Evolutionary conservation across 2,888 invertebrate genomes (phyloP).

Genomic region (Pardosa pseudoannulata): DNA sequence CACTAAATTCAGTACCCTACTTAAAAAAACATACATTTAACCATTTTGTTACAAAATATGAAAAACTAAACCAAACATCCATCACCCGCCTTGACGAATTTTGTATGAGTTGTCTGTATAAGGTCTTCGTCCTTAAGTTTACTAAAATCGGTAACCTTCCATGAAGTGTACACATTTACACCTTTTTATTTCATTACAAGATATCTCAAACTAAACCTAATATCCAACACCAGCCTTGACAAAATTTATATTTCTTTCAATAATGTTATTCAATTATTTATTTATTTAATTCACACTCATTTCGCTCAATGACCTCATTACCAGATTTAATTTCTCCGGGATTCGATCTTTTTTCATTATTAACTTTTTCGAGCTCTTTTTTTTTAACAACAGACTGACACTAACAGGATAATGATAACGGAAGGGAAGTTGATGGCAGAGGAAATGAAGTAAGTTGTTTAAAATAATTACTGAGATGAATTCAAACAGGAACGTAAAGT

Average conservation of each 20-base stretch:
- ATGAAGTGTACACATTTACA: too few relatives aligned
- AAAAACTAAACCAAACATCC: too few relatives aligned
- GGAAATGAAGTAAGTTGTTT: slow-evolving; percentile 9
- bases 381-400: neutral
- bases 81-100: too few relatives aligned
- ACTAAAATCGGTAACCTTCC: too few relatives aligned
- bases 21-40: too few relatives aligned
- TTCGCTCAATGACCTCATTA: slow-evolving; percentile 53
- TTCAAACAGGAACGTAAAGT: neutral
- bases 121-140: too few relatives aligned
- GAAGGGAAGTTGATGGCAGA: neutral
- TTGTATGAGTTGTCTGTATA: too few relatives aligned
- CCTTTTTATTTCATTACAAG: too few relatives aligned
- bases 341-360: slow-evolving; percentile 52
- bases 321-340: slow-evolving; percentile 63
- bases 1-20: too few relatives aligned
- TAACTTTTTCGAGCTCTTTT: neutral
- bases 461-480: neutral
- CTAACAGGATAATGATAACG: neutral
- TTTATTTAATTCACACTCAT: neutral
- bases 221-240: neutral
- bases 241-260: neutral
- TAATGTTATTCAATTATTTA: neutral
- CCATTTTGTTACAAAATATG: too few relatives aligned
- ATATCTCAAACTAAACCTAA: neutral